Base-by-base conservation (phyloP, 2,888 invertebrate species). In the Ectropis crepuscularia region DNA sequence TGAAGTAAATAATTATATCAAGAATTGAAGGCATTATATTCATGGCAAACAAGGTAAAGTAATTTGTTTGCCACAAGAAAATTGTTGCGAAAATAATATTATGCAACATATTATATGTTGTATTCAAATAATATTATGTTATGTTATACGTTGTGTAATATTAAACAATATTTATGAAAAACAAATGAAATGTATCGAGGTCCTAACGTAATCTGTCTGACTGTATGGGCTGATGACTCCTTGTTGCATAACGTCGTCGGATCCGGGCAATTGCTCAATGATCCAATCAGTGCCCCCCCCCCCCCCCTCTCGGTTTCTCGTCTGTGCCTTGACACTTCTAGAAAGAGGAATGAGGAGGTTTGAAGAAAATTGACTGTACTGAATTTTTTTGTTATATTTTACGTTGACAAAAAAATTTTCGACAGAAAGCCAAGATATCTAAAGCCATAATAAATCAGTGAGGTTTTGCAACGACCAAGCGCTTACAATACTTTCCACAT, bases 221-320 rank as follows among this genome's bases (percentile, higher is more conserved):
- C 11, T 6, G 37, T 48, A 43, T 53, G 51, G 37, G 12, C 53
- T 11, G 57, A 48, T 74, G 67, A 12, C 57, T 45, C 65, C 53
- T n/a, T 80, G 39, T 76, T 69, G 79, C 80, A 86, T 86, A 81
- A 81, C 61, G 47, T 75, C 65, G 59, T 73, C 75, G 73, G 73
- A 77, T 76, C 69, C 73, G 77, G 75, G 74, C 85, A 89, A 89
- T 88, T 90, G 84, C 77, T 78, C 86, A 90, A 89, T 90, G 85
- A 87, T 85, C 83, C 88, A 90, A 90, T 89, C 85, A 85, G 75
- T 72, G 74, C 60, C 60, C 58, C 61, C 55, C 60, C 53, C 54
- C 42, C 61, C 49, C 55, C 51, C n/a, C n/a, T n/a, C n/a, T n/a
- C n/a, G n/a, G n/a, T n/a, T n/a, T n/a, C n/a, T 36, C 50, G 46